Conservation (phyloP, 2,797 vertebrate species). For the Acanthornis magna region DNA sequence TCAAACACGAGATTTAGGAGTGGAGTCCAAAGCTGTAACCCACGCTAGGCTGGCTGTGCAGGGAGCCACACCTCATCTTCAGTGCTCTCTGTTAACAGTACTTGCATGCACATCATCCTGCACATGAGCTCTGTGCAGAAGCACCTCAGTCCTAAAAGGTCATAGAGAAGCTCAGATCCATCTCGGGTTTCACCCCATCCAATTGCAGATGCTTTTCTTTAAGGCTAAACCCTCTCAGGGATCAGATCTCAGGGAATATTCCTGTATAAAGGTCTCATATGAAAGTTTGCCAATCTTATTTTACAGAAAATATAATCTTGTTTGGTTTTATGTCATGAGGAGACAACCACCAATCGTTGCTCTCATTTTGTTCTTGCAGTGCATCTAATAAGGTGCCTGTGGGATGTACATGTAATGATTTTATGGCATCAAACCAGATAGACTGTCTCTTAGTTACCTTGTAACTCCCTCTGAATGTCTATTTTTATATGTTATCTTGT, state of each 20-base stretch:
- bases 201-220: background rate
- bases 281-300: background rate
- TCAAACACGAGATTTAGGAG: background rate
- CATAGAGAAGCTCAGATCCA: background rate
- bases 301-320: background rate
- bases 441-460: background rate
- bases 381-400: background rate
- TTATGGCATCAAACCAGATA: background rate
- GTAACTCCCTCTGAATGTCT: background rate
- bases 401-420: background rate
- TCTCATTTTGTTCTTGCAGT: background rate
- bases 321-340: background rate
- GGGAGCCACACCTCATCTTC: background rate
- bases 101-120: background rate
- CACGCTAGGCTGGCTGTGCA: background rate
- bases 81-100: background rate
- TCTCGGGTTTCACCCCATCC: accelerated
- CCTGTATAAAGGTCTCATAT: background rate
- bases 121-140: background rate
- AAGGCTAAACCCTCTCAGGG: background rate
- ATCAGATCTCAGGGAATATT: background rate
- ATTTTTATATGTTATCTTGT: background rate
- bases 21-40: background rate
- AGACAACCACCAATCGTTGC: background rate
- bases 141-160: background rate